Percentiles rank a stretch among this genome's conserved stretches.
Evolutionary conservation across 2,113 vertebrate species (phyloP).

Genomic region (Rhizomys pruinosus): DNA sequence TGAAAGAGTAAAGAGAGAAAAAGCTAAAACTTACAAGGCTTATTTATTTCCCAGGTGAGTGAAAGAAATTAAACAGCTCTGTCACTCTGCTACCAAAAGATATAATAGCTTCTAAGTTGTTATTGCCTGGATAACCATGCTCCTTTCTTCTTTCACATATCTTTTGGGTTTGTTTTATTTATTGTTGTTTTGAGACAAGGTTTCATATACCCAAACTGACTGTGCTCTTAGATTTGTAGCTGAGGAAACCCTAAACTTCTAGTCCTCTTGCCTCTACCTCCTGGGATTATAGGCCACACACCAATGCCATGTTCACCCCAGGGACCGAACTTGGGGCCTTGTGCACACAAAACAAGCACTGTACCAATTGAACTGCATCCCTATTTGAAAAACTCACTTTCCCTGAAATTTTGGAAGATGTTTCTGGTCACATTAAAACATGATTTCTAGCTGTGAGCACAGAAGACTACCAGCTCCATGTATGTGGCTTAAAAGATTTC

Average conservation of each 20-base stretch:
- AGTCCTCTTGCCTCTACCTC: background rate
- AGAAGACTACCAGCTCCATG: background rate
- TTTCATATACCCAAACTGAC: background rate
- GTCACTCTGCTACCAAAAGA: background rate
- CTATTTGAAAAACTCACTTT: background rate
- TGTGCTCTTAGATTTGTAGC: background rate
- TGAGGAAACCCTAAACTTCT: background rate
- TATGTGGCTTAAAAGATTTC: background rate
- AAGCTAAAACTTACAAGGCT: slow-evolving; percentile 54
- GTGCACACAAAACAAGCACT: background rate
- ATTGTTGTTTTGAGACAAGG: background rate
- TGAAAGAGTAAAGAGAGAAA: slow-evolving; percentile 67
- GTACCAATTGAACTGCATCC: background rate
- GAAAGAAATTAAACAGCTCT: slow-evolving; percentile 57
- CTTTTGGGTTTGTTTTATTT: background rate
- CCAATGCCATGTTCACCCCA: background rate
- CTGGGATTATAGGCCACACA: background rate
- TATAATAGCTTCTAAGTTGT: slow-evolving; percentile 12
- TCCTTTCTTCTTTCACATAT: background rate
- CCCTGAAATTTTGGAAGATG: background rate
- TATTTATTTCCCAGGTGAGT: slow-evolving; percentile 73
- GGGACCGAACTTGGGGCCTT: background rate
- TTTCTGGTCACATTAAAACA: background rate
- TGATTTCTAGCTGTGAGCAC: background rate
- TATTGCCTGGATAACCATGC: background rate